phyloP scores from a whole-genome alignment of 2,113 vertebrate genomes.

The Megatriorchis doriae region DNA sequence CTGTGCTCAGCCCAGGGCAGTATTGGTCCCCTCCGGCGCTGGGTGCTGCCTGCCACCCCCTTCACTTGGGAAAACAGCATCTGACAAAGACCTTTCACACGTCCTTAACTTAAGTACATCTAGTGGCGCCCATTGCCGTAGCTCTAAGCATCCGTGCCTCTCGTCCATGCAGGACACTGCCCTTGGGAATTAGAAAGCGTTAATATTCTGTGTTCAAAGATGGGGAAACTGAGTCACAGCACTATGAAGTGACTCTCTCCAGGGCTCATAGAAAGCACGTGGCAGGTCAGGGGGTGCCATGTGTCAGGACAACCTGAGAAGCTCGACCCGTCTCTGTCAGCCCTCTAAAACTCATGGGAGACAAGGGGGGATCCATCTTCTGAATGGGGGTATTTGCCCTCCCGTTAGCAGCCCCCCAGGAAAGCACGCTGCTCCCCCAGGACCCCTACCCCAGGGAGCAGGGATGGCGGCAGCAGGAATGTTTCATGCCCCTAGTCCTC shows the following conservation, averaged over 20 bases:
- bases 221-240: neutral
- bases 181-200: neutral
- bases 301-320: neutral
- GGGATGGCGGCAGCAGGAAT: neutral
- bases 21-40: accelerated
- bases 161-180: accelerated
- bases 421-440: neutral
- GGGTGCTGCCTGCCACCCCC: neutral
- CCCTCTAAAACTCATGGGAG: neutral
- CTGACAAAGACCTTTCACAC: neutral
- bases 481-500: neutral
- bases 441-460: neutral
- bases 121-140: accelerated
- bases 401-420: neutral
- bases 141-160: accelerated
- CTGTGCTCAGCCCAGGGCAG: accelerated
- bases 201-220: accelerated
- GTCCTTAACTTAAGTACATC: accelerated
- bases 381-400: neutral
- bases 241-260: too few relatives aligned
- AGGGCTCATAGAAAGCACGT: accelerated
- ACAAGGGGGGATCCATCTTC: neutral
- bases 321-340: accelerated
- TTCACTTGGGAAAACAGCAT: neutral
- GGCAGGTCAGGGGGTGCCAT: neutral